Evolutionary conservation across 2,888 invertebrate genomes (phyloP).

Genomic region (Lampropteryx suffumata): DNA sequence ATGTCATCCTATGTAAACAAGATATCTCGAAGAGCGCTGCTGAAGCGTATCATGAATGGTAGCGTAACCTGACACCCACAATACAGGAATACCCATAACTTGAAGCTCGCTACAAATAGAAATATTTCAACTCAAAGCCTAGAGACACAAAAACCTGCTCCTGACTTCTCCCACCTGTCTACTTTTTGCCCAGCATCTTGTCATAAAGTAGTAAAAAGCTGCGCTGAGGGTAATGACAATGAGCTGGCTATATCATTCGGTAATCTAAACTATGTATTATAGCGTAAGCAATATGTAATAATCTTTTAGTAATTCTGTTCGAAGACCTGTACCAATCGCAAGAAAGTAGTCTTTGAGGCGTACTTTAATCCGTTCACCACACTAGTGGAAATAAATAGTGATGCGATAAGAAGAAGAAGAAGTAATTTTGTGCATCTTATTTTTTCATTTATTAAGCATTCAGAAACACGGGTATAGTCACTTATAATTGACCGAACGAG

Average conservation of each 20-base stretch:
- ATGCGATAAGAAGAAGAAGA: too few species aligned
- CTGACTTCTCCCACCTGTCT: background rate
- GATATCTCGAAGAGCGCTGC: background rate
- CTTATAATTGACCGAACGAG: too few species aligned
- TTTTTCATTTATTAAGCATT: too few species aligned
- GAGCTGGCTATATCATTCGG: background rate
- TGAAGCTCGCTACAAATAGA: background rate
- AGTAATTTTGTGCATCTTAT: too few species aligned
- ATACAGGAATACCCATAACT: background rate
- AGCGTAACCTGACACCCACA: background rate
- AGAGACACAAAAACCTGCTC: conserved; percentile 7
- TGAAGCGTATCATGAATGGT: background rate
- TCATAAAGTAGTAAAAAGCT: background rate
- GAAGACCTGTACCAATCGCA: too few species aligned
- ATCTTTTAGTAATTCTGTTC: too few species aligned
- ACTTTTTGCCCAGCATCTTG: conserved; percentile 6
- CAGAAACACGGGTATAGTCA: too few species aligned
- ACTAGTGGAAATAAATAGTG: too few species aligned
- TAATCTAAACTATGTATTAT: too few species aligned
- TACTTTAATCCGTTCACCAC: too few species aligned
- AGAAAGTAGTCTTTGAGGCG: too few species aligned
- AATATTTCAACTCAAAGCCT: background rate
- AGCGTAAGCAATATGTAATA: background rate
- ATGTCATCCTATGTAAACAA: too few species aligned
- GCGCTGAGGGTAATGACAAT: background rate